Percentiles rank a stretch among this genome's conserved stretches.
These are phyloP conservation scores for Elymnias hypermnestra DNA, from an alignment of 1,140 invertebrate species.

Conservation along the genomic window DNA sequence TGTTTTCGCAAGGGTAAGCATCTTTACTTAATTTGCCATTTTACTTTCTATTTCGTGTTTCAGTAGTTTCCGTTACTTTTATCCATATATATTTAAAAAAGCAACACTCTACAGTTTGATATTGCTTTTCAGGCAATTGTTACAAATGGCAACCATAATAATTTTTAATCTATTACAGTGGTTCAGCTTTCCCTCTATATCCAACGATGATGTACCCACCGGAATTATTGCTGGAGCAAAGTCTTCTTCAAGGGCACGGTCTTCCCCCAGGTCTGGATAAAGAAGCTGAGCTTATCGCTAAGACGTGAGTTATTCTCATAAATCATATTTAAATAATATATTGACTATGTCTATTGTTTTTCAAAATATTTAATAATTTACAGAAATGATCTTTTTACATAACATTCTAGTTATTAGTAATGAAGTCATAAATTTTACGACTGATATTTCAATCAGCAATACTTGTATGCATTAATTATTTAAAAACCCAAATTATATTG, in stretches of 20 bases:
- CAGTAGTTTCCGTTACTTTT: too few relatives aligned
- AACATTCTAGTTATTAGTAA: too few relatives aligned
- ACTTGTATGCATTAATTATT: too few relatives aligned
- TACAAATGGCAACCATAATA: background rate
- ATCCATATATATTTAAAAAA: too few relatives aligned
- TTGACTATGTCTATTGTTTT: too few relatives aligned
- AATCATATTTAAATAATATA: too few relatives aligned
- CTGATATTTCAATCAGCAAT: too few relatives aligned
- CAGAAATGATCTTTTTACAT: too few relatives aligned
- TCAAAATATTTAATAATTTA: too few relatives aligned
- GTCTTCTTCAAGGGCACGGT: conserved; percentile 57
- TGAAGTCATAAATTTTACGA: too few relatives aligned
- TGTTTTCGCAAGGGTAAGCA: conserved; percentile 65
- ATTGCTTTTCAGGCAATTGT: background rate
- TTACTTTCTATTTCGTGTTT: background rate
- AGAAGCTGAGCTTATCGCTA: conserved; percentile 67
- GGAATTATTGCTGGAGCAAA: conserved; percentile 66
- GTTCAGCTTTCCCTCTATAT: conserved; percentile 69
- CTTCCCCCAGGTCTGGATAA: conserved; percentile 63
- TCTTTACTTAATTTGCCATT: background rate
- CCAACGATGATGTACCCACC: conserved; percentile 74
- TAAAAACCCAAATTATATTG: too few relatives aligned
- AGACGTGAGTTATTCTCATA: conserved; percentile 50
- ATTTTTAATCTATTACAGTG: conserved; percentile 33
- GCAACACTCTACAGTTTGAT: background rate